Evolutionary conservation across 1,140 invertebrate species (phyloP).

Genomic region (Drosophila nannoptera): DNA sequence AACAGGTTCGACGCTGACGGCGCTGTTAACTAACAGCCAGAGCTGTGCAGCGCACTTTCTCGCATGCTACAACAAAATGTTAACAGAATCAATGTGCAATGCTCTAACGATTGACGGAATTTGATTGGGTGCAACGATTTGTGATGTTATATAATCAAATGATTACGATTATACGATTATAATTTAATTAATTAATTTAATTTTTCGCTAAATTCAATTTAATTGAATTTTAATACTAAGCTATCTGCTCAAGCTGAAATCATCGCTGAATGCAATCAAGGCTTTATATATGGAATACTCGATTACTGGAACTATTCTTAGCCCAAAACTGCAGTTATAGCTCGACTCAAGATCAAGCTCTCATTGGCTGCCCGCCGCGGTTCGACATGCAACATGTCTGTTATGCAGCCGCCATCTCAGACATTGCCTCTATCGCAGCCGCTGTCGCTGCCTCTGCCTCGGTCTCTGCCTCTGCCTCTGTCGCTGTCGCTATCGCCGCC

Average conservation of each 20-base stretch:
- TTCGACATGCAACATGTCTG: slow-evolving; percentile 48
- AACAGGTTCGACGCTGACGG: slow-evolving; percentile 47
- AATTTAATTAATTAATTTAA: no score
- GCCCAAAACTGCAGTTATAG: neutral
- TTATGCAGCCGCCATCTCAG: no score
- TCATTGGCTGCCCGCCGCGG: neutral
- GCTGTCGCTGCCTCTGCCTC: slow-evolving; percentile 9
- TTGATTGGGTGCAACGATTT: neutral
- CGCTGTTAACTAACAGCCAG: slow-evolving; percentile 23
- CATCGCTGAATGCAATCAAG: no score
- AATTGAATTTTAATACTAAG: no score
- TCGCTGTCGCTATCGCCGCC: slow-evolving; percentile 36
- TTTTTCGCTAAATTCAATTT: no score
- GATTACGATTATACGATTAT: no score
- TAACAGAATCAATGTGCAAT: neutral
- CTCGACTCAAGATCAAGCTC: neutral
- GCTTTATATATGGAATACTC: no score
- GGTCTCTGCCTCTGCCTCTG: slow-evolving; percentile 28
- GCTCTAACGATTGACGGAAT: neutral
- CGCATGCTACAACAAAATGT: slow-evolving; percentile 58
- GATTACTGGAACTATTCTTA: no score
- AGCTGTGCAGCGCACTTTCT: slow-evolving; percentile 28
- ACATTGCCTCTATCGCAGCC: slow-evolving; percentile 21
- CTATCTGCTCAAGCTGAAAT: no score
- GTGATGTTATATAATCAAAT: neutral